Percentiles rank a stretch among this genome's conserved stretches.
Evolutionary conservation across 2,888 invertebrate genomes (phyloP).

Genomic region (Eupithecia subfuscata): DNA sequence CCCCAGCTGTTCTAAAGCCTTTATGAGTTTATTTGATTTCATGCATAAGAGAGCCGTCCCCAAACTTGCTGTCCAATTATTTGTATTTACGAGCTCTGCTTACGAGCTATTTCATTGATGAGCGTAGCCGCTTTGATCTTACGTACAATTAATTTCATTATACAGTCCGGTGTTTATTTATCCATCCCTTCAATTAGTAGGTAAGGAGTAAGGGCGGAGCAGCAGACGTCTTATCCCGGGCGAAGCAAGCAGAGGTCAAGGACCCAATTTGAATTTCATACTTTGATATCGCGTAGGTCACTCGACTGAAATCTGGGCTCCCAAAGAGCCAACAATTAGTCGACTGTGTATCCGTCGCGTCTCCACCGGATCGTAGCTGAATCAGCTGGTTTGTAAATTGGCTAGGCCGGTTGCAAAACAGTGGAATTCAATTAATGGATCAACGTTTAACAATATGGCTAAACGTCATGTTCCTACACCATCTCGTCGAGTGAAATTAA

Average conservation of each 20-base stretch:
- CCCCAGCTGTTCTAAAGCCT: background rate
- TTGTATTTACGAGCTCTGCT: background rate
- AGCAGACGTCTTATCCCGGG: constrained; percentile 31
- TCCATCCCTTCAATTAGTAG: constrained; percentile 29
- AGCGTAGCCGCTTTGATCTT: background rate
- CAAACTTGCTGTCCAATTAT: background rate
- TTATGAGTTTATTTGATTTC: background rate
- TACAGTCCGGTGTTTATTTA: constrained; percentile 30
- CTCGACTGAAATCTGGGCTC: constrained; percentile 21
- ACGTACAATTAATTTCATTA: background rate
- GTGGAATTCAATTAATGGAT: too few relatives aligned
- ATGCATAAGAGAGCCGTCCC: background rate
- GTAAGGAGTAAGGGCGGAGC: constrained; percentile 20
- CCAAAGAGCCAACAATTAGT: constrained; percentile 10
- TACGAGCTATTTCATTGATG: background rate
- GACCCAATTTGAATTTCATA: constrained; percentile 33
- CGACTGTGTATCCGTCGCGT: background rate
- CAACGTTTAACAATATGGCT: too few relatives aligned
- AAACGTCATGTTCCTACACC: too few relatives aligned
- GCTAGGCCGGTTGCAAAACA: too few relatives aligned
- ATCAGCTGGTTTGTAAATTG: too few relatives aligned
- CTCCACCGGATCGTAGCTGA: too few relatives aligned
- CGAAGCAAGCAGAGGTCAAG: constrained; percentile 29
- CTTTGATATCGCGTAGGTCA: constrained; percentile 32
- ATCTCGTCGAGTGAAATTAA: too few relatives aligned